Evolutionary conservation across 2,797 vertebrate genomes (phyloP), one percentile per base, ranked within the genome.

Genomic region (Enteromius thamalakanensis): DNA sequence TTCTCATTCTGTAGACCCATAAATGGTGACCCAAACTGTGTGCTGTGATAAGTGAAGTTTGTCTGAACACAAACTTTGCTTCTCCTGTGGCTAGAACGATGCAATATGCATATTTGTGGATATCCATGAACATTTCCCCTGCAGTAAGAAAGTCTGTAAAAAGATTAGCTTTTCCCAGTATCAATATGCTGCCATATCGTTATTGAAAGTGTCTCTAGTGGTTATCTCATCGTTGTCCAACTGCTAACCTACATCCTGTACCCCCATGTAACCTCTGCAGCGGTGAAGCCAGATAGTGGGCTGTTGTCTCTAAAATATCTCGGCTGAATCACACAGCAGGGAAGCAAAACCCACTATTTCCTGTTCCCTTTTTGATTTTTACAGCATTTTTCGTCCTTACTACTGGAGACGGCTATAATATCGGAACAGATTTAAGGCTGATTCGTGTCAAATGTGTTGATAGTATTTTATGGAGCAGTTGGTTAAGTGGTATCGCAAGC

Each of bases 171-270:
- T 68, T 86, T 68, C 64, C 82, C 80, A 45, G 37, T 75, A 72
- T 85, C 69, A 85, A 79, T 79, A 69, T 71, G 75, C 64, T 67
- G 79, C 71, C 78, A 83, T 71, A 60, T 60, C 80, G 19, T 85
- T 85, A 84, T 82, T 78, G 72, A 75, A 85, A 85, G 49, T 76
- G 58, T 88, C 81, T 84, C 79, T 79, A 68, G 84, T 82, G 87
- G 87, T 79, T 85, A 77, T 81, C 83, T 47, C 70, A 87, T 77
- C 67, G 14, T 55, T 84, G 76, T 85, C 76, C 81, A 82, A 76
- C 81, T 87, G 79, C 86, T 82, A 82, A 84, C 86, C 86, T 85
- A 87, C 82, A 87, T 88, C 82, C 81, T 86, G 79, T 81, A 78
- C 79, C 64, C 68, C 67, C 29, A 79, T 77, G 81, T 87, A 80